phyloP scores from a whole-genome alignment of 2,113 vertebrate species.

The Danionella cerebrum region DNA sequence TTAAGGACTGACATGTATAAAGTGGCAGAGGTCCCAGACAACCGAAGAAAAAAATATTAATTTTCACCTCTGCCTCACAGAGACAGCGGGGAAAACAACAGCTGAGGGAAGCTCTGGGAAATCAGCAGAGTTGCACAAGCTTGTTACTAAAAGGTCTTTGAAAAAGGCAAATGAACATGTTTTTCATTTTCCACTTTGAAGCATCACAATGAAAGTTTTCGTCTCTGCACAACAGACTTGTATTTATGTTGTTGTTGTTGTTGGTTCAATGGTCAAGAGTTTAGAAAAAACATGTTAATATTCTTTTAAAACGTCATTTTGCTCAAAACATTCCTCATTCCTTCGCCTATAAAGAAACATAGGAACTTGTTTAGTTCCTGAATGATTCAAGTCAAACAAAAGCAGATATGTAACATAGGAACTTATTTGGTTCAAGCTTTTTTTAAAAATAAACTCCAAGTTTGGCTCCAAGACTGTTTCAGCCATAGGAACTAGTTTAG shows the following conservation, averaged over 20 bases:
- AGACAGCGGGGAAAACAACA: not conserved
- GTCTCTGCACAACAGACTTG: not conserved
- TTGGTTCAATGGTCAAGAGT: not conserved
- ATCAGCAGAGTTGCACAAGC: not conserved
- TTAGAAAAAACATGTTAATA: not conserved
- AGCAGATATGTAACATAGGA: too few relatives aligned
- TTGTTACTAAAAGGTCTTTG: not conserved
- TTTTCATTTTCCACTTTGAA: not conserved
- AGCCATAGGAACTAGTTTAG: too few relatives aligned
- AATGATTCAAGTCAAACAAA: too few relatives aligned
- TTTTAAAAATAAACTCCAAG: too few relatives aligned
- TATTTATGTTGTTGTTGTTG: not conserved
- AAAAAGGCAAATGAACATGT: not conserved
- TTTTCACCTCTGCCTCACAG: not conserved
- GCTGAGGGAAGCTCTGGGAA: not conserved
- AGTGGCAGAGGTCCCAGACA: not conserved
- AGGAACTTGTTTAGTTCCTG: too few relatives aligned
- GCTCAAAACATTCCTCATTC: too few relatives aligned
- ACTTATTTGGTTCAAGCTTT: too few relatives aligned
- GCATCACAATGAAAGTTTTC: not conserved
- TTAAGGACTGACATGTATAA: not conserved
- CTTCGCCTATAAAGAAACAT: too few relatives aligned
- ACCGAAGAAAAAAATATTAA: not conserved
- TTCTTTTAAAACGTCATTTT: too few relatives aligned
- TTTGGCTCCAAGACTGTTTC: too few relatives aligned